Evolutionary conservation across 2,888 invertebrate genomes (phyloP).

Genomic region (Plusia festucae): DNA sequence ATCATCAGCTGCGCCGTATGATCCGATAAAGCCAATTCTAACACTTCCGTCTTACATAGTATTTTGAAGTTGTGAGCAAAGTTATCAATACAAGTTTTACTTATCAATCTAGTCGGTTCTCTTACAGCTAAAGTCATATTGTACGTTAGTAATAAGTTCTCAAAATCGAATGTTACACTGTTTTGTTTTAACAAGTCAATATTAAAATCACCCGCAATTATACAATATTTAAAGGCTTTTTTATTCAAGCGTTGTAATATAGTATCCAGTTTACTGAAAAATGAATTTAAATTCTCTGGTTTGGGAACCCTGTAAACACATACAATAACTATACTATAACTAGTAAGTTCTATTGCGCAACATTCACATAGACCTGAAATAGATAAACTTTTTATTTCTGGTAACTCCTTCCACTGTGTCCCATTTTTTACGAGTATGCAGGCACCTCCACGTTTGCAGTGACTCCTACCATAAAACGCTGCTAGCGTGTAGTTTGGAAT

Average conservation of each 20-base stretch:
- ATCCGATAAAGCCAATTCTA: constrained; percentile 5
- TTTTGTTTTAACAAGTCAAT: neutral
- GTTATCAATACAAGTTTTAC: too few relatives aligned
- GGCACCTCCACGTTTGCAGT: constrained; percentile 4
- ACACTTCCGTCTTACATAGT: too few relatives aligned
- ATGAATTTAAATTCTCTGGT: constrained; percentile 10
- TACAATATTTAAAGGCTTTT: neutral
- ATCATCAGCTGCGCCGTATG: constrained; percentile 8
- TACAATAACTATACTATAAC: constrained; percentile 6
- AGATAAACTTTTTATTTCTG: constrained; percentile 5
- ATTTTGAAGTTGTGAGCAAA: too few relatives aligned
- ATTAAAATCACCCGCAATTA: too few relatives aligned
- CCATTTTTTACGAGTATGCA: constrained; percentile 9
- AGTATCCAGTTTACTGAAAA: constrained; percentile 9
- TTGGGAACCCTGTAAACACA: neutral
- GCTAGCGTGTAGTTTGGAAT: constrained; percentile 5
- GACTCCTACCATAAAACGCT: neutral
- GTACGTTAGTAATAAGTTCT: constrained; percentile 3
- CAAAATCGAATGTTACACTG: neutral
- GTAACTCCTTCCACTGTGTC: constrained; percentile 3
- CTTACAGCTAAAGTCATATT: constrained; percentile 9
- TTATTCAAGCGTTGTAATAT: constrained; percentile 13
- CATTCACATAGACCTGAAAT: constrained; percentile 8
- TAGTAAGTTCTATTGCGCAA: constrained; percentile 7
- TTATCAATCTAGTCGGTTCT: constrained; percentile 8